Conservation (phyloP, 2,113 vertebrate species). For the Amblyornis subalaris region DNA sequence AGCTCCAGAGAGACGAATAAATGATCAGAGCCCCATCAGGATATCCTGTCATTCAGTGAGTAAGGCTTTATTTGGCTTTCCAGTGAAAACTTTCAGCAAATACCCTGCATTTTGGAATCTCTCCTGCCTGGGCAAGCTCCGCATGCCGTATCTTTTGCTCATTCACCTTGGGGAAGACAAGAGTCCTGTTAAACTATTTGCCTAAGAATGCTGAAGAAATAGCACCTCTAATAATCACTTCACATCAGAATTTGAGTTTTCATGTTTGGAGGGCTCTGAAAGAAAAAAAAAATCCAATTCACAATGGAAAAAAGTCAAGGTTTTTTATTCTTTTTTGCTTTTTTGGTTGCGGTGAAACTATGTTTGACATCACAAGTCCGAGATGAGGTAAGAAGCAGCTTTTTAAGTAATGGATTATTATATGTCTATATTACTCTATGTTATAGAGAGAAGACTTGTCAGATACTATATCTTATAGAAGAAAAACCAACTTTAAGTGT, state of each 20-base stretch:
- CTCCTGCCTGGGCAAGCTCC: constrained; percentile 26
- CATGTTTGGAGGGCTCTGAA: not conserved
- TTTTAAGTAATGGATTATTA: not conserved
- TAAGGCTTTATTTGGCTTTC: constrained; percentile 45
- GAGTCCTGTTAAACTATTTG: not conserved
- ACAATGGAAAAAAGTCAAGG: constrained; percentile 28
- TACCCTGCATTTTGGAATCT: not conserved
- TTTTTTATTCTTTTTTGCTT: not conserved
- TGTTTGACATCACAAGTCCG: not conserved
- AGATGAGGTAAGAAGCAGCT: constrained; percentile 65
- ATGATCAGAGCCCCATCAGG: constrained; percentile 47
- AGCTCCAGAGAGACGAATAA: constrained; percentile 29
- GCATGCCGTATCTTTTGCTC: not conserved
- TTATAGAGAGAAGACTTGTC: not conserved
- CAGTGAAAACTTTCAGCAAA: not conserved
- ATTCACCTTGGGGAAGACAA: constrained; percentile 1
- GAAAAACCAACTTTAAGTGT: not conserved
- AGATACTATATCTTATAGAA: not conserved
- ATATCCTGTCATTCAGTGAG: constrained; percentile 73
- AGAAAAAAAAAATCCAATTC: not conserved
- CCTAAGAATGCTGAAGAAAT: constrained; percentile 20
- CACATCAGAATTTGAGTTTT: not conserved
- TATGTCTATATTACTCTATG: not conserved
- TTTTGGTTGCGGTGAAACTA: not conserved
- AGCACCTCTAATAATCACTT: not conserved